phyloP scores from a whole-genome alignment of 1,140 invertebrate genomes.

The Telenomus remus region DNA sequence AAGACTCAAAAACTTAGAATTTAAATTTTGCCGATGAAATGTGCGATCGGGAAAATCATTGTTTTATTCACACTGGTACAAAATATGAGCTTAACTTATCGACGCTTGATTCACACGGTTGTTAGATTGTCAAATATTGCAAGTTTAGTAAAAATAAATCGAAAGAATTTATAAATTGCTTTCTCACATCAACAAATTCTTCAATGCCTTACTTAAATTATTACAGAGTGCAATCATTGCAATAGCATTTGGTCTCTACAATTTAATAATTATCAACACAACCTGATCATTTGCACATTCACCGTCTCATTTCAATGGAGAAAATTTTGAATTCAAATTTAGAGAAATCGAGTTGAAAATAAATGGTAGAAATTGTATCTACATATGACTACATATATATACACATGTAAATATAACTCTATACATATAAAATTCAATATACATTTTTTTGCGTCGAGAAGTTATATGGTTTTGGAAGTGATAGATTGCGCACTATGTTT shows the following conservation, averaged over 20 bases:
- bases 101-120: background rate
- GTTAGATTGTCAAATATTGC: background rate
- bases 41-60: constrained; percentile 6
- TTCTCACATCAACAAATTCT: no score
- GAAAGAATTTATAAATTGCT: constrained; percentile 3
- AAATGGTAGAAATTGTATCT: constrained; percentile 36
- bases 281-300: no score
- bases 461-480: constrained; percentile 50
- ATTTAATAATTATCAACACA: background rate
- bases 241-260: no score
- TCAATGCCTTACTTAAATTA: background rate
- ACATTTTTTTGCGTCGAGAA: constrained; percentile 40
- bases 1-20: constrained; percentile 12
- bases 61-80: background rate
- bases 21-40: constrained; percentile 4
- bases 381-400: constrained; percentile 55
- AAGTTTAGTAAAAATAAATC: no score
- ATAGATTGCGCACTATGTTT: constrained; percentile 57
- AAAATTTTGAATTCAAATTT: background rate
- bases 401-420: constrained; percentile 50
- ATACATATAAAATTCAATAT: constrained; percentile 58
- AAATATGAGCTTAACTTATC: no score
- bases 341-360: no score
- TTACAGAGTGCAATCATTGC: background rate
- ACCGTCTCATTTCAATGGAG: constrained; percentile 6